These are phyloP conservation scores for Cassiopea andromeda DNA, from an alignment of 30 jellyfish, hydroid and myxozoan species.

Conservation along the genomic window DNA sequence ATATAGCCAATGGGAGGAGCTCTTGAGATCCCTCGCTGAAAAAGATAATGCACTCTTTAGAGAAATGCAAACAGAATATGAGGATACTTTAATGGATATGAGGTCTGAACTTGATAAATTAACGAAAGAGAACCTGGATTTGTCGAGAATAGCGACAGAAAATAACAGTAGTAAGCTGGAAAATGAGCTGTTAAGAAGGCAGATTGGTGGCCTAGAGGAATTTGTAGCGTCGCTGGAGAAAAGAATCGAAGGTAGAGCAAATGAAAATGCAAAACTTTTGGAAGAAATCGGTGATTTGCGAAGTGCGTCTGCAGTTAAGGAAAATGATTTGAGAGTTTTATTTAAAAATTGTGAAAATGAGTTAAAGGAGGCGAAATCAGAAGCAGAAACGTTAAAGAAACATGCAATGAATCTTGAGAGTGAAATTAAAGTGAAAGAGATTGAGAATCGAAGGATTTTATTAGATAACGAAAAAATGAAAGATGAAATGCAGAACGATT, in stretches of 20 bases:
- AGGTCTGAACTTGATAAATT: constrained; percentile 22
- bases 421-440: constrained; percentile 38
- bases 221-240: constrained; percentile 58
- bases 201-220: constrained; percentile 46
- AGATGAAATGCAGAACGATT: constrained; percentile 44
- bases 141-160: constrained; percentile 20
- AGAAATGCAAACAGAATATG: constrained; percentile 26
- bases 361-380: not conserved
- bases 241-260: constrained; percentile 30
- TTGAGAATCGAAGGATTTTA: constrained; percentile 31
- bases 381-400: not conserved
- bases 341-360: not conserved
- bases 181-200: constrained; percentile 38
- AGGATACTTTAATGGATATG: constrained; percentile 10
- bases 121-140: constrained; percentile 26
- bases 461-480: constrained; percentile 10
- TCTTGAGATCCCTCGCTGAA: constrained; percentile 14
- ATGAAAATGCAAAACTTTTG: constrained; percentile 42
- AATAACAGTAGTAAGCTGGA: constrained; percentile 20
- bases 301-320: constrained; percentile 13
- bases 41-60: constrained; percentile 6
- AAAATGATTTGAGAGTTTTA: not conserved
- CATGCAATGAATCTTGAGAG: constrained; percentile 1
- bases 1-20: constrained; percentile 32
- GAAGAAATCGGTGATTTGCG: constrained; percentile 20